Base-by-base conservation (phyloP, 1,140 invertebrate species). In the Solenopsis invicta region DNA sequence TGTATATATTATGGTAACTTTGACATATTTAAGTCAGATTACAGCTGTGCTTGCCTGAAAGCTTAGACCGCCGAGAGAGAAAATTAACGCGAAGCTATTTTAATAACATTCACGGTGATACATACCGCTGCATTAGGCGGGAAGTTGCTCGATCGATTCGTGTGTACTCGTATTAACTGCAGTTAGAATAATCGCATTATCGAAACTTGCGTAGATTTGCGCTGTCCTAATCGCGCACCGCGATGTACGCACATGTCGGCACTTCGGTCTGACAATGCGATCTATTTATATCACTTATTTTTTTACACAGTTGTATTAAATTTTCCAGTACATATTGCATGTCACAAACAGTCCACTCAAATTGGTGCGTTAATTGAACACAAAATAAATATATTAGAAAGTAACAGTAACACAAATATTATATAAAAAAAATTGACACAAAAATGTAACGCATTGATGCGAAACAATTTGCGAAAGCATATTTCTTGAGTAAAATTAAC, bases 151-250 rank as follows among this genome's bases (percentile, higher is more conserved):
- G 59, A 61, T 48, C 18, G 13, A 34, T 16, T 50, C 62, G 52
- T 13, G 4, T 21, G 13, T 21, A n/a, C n/a, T n/a, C n/a, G n/a
- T n/a, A 18, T 8, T 21, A 9, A 21, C 12, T 48, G 0, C n/a
- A 48, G 37, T 61, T 61, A 72, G 16, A 41, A 21, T 61, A 84
- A 84, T 84, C 41, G 24, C 24, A 48, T 82, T 82, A 74, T 61
- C 41, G 29, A 54, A 61, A 29, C 54, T 74, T 24, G 37, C 4
- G 41, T 69, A 41, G 6, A 54, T 54, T 54, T 54, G 5, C n/a
- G n/a, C 54, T 21, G 6, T 0, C n/a, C n/a, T 56, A 56, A 56
- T 56, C 54, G 2, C n/a, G n/a, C 9, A 8, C n/a, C 9, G n/a
- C 54, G n/a, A 56, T 56, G n/a, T 56, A 21, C n/a, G 8, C 9